Percentiles rank a stretch among this genome's conserved stretches.
Conservation (phyloP, 2,797 vertebrate genomes). For the Rhodeus uyekii region DNA sequence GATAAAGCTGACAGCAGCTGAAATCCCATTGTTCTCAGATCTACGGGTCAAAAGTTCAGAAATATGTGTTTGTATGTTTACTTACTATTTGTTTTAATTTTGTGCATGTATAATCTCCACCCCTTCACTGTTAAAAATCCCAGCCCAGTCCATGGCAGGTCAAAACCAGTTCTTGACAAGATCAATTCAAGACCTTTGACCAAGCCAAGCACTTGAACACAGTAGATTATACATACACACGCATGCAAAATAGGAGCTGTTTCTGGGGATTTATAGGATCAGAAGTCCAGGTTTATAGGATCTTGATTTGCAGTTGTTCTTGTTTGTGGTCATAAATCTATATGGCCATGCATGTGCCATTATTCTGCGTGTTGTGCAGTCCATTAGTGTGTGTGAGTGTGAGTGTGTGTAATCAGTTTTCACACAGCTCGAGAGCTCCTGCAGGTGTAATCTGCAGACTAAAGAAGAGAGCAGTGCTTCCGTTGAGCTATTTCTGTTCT, state of each 20-base stretch:
- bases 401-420: constrained; percentile 27
- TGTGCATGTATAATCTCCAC: neutral
- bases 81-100: neutral
- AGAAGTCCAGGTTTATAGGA: neutral
- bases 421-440: constrained; percentile 31
- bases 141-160: neutral
- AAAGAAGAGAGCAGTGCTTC: constrained; percentile 48
- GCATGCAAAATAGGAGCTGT: neutral
- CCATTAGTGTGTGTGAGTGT: neutral
- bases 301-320: neutral
- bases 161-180: constrained; percentile 5
- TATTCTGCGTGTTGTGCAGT: neutral
- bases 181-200: constrained; percentile 2
- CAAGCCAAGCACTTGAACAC: neutral
- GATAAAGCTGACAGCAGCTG: constrained; percentile 22
- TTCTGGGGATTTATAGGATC: neutral
- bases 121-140: neutral
- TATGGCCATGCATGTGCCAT: neutral
- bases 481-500: constrained; percentile 58
- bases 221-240: constrained; percentile 6
- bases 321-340: neutral
- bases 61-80: neutral
- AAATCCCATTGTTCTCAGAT: constrained; percentile 24
- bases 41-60: constrained; percentile 34
- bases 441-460: constrained; percentile 55